Conservation (phyloP, 2,113 vertebrate species). For the Corythoichthys haematopterus region DNA sequence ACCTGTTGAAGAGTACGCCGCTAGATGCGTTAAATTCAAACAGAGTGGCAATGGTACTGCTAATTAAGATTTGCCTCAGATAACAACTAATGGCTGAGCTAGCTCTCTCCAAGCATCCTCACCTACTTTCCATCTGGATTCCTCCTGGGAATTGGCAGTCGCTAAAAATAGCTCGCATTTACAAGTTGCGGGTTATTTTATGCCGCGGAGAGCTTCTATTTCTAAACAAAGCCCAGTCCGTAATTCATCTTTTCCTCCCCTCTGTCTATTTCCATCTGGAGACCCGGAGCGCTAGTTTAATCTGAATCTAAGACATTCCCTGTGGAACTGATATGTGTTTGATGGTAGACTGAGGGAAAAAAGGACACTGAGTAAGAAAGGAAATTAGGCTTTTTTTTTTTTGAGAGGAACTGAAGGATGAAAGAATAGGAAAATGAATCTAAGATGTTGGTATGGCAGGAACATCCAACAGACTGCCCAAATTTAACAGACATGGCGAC, state of each 20-base stretch:
- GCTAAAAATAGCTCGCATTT: constrained; percentile 67
- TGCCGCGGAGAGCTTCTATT: constrained; percentile 53
- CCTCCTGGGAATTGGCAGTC: constrained; percentile 41
- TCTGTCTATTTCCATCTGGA: constrained; percentile 51
- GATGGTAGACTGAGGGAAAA: constrained; percentile 49
- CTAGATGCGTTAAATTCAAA: constrained; percentile 27
- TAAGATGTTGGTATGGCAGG: constrained; percentile 21
- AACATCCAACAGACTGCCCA: constrained; percentile 42
- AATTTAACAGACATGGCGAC: constrained; percentile 41
- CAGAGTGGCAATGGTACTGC: constrained; percentile 6
- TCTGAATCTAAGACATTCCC: constrained; percentile 60
- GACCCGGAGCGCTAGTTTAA: constrained; percentile 56
- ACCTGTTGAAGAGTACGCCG: constrained; percentile 14
- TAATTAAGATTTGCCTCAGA: constrained; percentile 60
- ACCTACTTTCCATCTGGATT: constrained; percentile 58
- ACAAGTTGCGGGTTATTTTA: constrained; percentile 58
- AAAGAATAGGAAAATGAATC: constrained; percentile 26
- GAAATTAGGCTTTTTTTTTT: constrained; percentile 24
- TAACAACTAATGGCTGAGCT: constrained; percentile 43
- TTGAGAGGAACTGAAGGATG: constrained; percentile 20
- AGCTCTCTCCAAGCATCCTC: constrained; percentile 33
- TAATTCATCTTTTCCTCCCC: constrained; percentile 39
- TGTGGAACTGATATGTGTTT: constrained; percentile 51
- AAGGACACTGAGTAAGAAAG: constrained; percentile 15
- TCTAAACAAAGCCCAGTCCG: constrained; percentile 59